These are phyloP conservation scores for Phymatocera aterrima DNA, from an alignment of 2,888 invertebrate genomes.

Conservation along the genomic window DNA sequence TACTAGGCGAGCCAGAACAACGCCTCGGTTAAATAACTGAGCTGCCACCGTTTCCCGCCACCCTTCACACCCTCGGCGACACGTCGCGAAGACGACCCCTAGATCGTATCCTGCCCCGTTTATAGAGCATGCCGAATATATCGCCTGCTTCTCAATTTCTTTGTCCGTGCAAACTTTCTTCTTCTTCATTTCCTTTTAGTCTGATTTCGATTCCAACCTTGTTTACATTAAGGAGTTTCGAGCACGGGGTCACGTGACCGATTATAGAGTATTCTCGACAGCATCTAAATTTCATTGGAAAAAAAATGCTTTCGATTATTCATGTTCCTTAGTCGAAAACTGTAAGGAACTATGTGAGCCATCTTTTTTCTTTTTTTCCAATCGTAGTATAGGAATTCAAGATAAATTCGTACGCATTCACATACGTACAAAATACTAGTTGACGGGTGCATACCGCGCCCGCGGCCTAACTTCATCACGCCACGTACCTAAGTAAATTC, in stretches of 20 bases:
- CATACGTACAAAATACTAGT: neutral
- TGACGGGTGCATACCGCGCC: neutral
- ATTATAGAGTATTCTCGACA: too few relatives aligned
- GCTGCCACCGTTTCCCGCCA: constrained; percentile 48
- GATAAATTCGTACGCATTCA: neutral
- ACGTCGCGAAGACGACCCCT: constrained; percentile 33
- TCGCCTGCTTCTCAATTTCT: neutral
- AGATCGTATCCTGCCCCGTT: constrained; percentile 51
- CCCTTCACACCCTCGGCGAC: constrained; percentile 50
- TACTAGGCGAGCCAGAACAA: constrained; percentile 67
- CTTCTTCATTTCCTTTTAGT: too few relatives aligned
- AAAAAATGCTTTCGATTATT: too few relatives aligned
- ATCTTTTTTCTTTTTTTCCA: too few relatives aligned
- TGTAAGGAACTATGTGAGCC: neutral
- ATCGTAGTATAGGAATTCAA: too few relatives aligned
- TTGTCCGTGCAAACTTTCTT: too few relatives aligned
- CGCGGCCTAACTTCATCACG: neutral
- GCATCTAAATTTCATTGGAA: too few relatives aligned
- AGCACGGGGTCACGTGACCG: too few relatives aligned
- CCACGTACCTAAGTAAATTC: constrained; percentile 23
- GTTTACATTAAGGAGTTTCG: too few relatives aligned
- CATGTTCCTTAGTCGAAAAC: neutral
- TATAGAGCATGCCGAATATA: constrained; percentile 52
- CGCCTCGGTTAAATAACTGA: constrained; percentile 65
- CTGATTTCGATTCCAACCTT: too few relatives aligned